Conservation (phyloP, 2,113 vertebrate genomes). For the Cervus canadensis region DNA sequence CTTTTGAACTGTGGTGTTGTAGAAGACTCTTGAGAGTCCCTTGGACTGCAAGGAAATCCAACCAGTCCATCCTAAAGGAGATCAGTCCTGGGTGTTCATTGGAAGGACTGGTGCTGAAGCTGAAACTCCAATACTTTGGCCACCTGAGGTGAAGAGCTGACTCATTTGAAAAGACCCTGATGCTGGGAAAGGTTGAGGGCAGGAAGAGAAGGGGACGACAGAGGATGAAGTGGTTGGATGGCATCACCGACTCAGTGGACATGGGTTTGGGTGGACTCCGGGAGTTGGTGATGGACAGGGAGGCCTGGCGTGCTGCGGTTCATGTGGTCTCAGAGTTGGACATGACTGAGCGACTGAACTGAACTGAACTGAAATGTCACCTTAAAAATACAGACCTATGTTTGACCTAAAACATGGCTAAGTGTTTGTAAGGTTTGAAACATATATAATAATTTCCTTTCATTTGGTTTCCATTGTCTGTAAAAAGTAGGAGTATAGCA, state of each 20-base stretch:
- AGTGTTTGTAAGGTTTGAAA: background rate
- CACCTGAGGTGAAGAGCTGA: background rate
- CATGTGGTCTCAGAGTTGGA: background rate
- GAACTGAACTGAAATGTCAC: background rate
- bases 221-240: background rate
- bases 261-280: background rate
- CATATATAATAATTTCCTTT: background rate
- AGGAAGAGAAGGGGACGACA: background rate
- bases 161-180: background rate
- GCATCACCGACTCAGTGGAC: background rate
- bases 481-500: background rate
- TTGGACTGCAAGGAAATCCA: background rate
- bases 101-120: background rate
- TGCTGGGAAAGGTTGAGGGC: background rate
- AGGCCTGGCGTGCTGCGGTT: accelerated
- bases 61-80: background rate
- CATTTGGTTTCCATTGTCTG: background rate
- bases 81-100: background rate
- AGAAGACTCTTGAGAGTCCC: background rate
- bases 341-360: background rate
- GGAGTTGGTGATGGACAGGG: background rate
- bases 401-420: background rate
- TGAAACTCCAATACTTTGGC: background rate
- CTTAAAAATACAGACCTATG: background rate
- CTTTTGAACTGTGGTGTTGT: background rate